Conservation (phyloP, 2,797 vertebrate species). For the Myotis planiceps region DNA sequence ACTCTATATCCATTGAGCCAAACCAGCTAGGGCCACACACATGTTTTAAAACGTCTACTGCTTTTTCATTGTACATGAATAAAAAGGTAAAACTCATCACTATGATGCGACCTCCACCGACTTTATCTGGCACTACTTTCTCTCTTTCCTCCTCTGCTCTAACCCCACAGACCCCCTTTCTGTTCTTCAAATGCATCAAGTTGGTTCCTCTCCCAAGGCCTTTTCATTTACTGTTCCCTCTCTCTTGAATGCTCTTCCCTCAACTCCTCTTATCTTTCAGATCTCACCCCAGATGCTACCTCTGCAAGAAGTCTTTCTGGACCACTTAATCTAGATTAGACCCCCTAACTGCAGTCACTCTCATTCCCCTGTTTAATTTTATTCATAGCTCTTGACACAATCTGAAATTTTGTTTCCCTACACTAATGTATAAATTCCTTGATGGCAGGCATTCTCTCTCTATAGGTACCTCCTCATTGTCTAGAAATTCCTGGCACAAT, state of each 20-base stretch:
- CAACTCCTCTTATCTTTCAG: background rate
- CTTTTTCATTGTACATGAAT: background rate
- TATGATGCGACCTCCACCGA: background rate
- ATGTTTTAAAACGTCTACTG: background rate
- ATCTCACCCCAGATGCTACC: background rate
- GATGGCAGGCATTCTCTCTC: background rate
- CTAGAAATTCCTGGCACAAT: background rate
- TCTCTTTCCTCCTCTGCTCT: background rate
- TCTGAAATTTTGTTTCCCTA: background rate
- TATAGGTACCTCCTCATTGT: background rate
- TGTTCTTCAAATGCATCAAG: background rate
- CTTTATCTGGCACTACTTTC: background rate
- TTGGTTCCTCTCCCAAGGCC: background rate
- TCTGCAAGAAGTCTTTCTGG: background rate
- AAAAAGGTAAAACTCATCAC: background rate
- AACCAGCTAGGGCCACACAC: background rate
- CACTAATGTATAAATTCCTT: background rate
- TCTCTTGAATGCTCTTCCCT: background rate
- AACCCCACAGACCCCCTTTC: background rate
- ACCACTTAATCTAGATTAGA: constrained; percentile 23
- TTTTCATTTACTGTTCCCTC: background rate
- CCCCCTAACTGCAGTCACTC: background rate
- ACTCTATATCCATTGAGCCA: no score
- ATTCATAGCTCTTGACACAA: background rate
- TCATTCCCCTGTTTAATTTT: background rate